Evolutionary conservation across 1,140 invertebrate genomes (phyloP).

Genomic region (Heliconius eleuchia): DNA sequence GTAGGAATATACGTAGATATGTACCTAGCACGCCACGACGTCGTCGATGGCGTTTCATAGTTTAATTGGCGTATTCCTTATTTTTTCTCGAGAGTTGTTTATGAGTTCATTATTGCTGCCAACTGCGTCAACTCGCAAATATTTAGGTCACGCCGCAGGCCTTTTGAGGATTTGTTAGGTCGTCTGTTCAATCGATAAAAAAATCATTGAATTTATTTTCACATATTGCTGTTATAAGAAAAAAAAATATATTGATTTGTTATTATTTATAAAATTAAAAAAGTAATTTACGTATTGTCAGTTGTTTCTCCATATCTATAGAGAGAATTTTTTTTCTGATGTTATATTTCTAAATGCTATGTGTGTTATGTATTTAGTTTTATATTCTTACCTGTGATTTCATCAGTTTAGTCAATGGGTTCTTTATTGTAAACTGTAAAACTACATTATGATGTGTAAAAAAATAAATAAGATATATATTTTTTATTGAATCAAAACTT

Average conservation of each 20-base stretch:
- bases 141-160: slow-evolving; percentile 19
- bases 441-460: no score
- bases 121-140: slow-evolving; percentile 37
- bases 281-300: no score
- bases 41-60: slow-evolving; percentile 18
- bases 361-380: no score
- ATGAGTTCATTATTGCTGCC: slow-evolving; percentile 30
- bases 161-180: slow-evolving; percentile 21
- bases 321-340: no score
- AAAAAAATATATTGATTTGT: neutral
- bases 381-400: no score
- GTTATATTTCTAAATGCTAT: no score
- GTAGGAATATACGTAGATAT: neutral
- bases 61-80: slow-evolving; percentile 31
- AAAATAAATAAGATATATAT: no score
- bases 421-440: no score
- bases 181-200: slow-evolving; percentile 25
- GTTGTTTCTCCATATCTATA: no score
- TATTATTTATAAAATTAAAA: neutral
- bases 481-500: no score
- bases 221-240: neutral
- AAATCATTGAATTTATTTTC: neutral
- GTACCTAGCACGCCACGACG: neutral
- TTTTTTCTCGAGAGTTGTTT: slow-evolving; percentile 31
- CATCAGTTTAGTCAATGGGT: no score